Base-by-base conservation (phyloP, 2,797 vertebrate species). In the Hylomyscus alleni region DNA sequence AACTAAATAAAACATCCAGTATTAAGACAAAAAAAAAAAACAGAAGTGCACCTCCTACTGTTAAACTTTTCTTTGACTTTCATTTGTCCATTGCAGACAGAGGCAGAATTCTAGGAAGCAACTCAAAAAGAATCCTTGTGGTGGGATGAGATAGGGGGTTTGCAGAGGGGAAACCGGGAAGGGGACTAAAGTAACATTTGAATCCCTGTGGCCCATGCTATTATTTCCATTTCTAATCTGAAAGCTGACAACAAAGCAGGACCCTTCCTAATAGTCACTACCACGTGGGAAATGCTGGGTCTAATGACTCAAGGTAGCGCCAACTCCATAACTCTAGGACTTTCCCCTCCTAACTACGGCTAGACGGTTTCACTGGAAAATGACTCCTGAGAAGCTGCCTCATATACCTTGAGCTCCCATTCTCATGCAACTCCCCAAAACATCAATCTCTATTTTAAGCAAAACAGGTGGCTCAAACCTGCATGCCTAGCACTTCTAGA, bases 401-500 rank as follows among this genome's bases (percentile, higher is more conserved):
- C 1, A 1, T 3, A 54, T 14, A 69, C 50, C 56, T 31, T 0
- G 3, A 1, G 3, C 13, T 44, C 69, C 1, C 26, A 34, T 77
- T 89, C 73, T 44, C 65, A 24, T 7, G 0, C 1, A 24, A 24
- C 17, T 6, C 44, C 44, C 56, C 31, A 2, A 78, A 58, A 10
- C 0, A 0, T 1, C 1, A 12, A 26, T 24, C 65, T 34, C 22
- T 62, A 19, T 52, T n/a, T 47, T 20, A 34, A 47, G 82, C 7
- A 4, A 44, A n/a, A 60, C 0, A 29, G 15, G 40, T 67, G 60
- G 44, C 47, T 13, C 20, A 58, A 11, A 26, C 54, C 9, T 56
- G 17, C 31, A 56, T 52, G 14, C 11, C 40, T 44, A 13, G 5
- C 17, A 67, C 29, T 65, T 40, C 52, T 5, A 20, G 1, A 56